Evolutionary conservation across 1,140 invertebrate genomes (phyloP).

Genomic region (Magallana angulata): DNA sequence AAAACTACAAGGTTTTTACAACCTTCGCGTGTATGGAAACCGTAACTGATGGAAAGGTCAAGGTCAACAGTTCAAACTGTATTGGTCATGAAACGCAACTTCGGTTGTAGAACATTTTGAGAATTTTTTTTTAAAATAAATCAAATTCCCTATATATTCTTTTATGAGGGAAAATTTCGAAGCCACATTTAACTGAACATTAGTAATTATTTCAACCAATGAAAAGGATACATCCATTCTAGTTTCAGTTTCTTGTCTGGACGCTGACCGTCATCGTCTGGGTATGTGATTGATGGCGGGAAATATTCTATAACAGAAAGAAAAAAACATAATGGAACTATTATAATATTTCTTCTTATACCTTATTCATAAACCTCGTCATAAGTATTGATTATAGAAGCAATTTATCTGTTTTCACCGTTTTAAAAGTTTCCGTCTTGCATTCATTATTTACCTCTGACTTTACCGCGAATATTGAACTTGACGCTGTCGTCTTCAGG

Average conservation of each 20-base stretch:
- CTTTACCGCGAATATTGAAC: slow-evolving; percentile 67
- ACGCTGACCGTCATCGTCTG: slow-evolving; percentile 67
- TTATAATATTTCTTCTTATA: too few relatives aligned
- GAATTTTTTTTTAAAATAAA: too few relatives aligned
- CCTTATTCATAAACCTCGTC: too few relatives aligned
- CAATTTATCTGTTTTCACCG: too few relatives aligned
- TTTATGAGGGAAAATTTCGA: too few relatives aligned
- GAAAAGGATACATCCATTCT: slow-evolving; percentile 88
- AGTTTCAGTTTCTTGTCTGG: slow-evolving; percentile 84
- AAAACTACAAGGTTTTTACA: slow-evolving; percentile 92
- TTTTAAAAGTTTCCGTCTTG: too few relatives aligned
- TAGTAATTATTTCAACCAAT: too few relatives aligned
- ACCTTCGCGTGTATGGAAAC: slow-evolving; percentile 94
- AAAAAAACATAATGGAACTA: neutral
- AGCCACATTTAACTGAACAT: too few relatives aligned
- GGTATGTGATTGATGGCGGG: slow-evolving; percentile 61
- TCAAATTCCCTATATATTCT: too few relatives aligned
- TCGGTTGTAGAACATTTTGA: too few relatives aligned
- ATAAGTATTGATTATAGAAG: too few relatives aligned
- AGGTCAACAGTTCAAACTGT: neutral
- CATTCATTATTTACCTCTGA: slow-evolving; percentile 50
- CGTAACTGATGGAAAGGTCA: slow-evolving; percentile 84
- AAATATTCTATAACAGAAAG: slow-evolving; percentile 72
- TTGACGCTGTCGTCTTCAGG: slow-evolving; percentile 52
- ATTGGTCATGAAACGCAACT: neutral